phyloP scores from a whole-genome alignment of 2,797 vertebrate species.

The Lutra lutra region DNA sequence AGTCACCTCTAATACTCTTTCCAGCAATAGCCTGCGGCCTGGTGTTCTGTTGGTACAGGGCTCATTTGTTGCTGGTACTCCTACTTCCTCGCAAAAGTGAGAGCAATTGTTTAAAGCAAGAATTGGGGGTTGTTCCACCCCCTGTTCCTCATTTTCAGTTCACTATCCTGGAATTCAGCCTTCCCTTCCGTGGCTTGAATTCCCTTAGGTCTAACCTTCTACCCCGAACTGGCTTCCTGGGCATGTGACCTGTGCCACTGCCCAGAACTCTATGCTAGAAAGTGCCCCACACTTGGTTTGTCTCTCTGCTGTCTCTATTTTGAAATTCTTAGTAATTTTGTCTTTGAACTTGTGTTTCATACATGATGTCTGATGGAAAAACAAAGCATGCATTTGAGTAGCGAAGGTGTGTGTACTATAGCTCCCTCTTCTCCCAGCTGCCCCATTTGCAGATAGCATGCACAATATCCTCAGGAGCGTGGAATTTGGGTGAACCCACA shows the following conservation, averaged over 20 bases:
- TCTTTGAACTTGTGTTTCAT: neutral
- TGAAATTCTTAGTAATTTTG: neutral
- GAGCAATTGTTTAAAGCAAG: neutral
- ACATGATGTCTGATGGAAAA: neutral
- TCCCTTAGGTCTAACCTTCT: neutral
- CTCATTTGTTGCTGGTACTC: neutral
- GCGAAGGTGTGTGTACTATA: neutral
- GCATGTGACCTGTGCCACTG: neutral
- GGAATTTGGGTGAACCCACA: neutral
- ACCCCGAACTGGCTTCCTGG: neutral
- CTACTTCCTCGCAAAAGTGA: neutral
- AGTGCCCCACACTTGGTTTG: neutral
- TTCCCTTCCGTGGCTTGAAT: neutral
- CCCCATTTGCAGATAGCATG: neutral
- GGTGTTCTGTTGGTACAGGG: neutral
- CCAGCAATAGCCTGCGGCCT: neutral
- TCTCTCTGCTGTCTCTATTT: neutral
- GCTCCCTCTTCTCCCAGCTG: neutral
- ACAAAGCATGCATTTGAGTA: neutral
- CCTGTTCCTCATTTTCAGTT: neutral
- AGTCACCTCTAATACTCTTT: neutral
- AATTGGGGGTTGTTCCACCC: neutral
- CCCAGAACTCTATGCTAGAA: neutral
- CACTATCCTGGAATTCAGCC: neutral
- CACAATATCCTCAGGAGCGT: accelerated